These are phyloP conservation scores for Xylocampa areola DNA, from an alignment of 2,888 invertebrate species.

Conservation along the genomic window DNA sequence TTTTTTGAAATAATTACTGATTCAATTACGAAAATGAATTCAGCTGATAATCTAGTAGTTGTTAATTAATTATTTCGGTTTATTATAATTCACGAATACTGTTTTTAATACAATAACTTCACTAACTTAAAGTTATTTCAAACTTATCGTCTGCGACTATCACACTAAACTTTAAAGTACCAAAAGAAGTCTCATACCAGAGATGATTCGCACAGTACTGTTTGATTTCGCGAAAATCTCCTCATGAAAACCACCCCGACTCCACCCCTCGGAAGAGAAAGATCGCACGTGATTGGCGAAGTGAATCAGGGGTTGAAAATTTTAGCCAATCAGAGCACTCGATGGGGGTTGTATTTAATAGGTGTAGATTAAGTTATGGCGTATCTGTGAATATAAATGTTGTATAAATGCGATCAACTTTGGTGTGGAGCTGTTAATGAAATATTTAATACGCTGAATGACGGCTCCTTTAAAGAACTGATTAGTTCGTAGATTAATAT, in stretches of 20 bases:
- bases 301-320: slow-evolving; percentile 79
- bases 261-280: slow-evolving; percentile 80
- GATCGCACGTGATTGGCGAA: slow-evolving; percentile 75
- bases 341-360: slow-evolving; percentile 81
- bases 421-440: slow-evolving; percentile 77
- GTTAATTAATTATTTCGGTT: neutral
- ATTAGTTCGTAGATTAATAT: slow-evolving; percentile 37
- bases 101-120: slow-evolving; percentile 14
- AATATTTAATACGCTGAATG: slow-evolving; percentile 65
- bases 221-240: slow-evolving; percentile 78
- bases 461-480: slow-evolving; percentile 39
- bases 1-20: too few species aligned
- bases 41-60: neutral
- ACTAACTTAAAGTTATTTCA: slow-evolving; percentile 59
- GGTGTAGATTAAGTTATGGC: slow-evolving; percentile 88
- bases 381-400: slow-evolving; percentile 80
- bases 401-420: slow-evolving; percentile 81
- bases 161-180: slow-evolving; percentile 56
- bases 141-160: slow-evolving; percentile 61
- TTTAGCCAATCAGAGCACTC: slow-evolving; percentile 75
- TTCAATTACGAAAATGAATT: neutral
- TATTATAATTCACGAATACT: neutral
- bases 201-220: slow-evolving; percentile 77
- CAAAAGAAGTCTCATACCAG: slow-evolving; percentile 62
- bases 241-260: slow-evolving; percentile 82